Conservation (phyloP, 2,888 invertebrate genomes). For the Synanthedon andrenaeformis region DNA sequence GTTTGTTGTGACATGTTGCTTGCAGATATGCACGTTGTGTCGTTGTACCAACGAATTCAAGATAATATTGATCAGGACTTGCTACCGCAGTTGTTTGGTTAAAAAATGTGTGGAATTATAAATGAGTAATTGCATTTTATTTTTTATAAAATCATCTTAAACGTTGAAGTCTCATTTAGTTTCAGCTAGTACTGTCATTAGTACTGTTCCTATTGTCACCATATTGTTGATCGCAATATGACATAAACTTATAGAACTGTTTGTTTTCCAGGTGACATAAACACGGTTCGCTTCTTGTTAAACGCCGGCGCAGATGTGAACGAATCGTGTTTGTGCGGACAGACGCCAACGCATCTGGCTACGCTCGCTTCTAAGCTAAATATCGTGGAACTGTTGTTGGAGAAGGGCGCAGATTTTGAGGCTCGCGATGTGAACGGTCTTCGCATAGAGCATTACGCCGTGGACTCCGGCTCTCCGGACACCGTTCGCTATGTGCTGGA, state of each 20-base stretch:
- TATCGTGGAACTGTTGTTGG: conserved; percentile 48
- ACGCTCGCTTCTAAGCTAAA: conserved; percentile 32
- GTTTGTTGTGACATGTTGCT: no score
- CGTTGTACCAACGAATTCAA: no score
- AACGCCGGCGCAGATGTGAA: conserved; percentile 59
- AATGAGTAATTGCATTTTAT: no score
- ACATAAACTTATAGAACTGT: no score
- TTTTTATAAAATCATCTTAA: no score
- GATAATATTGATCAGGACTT: background rate
- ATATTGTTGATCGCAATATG: no score
- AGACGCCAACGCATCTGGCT: conserved; percentile 63
- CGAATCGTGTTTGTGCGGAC: conserved; percentile 36
- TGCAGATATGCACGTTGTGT: background rate
- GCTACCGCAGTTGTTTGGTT: no score
- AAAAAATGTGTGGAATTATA: no score
- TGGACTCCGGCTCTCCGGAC: conserved; percentile 53
- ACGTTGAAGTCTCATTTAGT: no score
- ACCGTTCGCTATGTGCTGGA: conserved; percentile 35
- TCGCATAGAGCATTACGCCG: conserved; percentile 65
- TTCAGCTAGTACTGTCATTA: no score
- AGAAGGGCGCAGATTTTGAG: conserved; percentile 58
- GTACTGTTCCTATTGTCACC: no score
- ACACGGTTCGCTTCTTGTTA: conserved; percentile 50
- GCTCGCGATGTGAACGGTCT: conserved; percentile 57
- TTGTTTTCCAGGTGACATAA: conserved; percentile 34